A percentile compares a stretch with the other conserved stretches of the same genome.
phyloP scores from a whole-genome alignment of 2,888 invertebrate species.

The Drosophila monieri region DNA sequence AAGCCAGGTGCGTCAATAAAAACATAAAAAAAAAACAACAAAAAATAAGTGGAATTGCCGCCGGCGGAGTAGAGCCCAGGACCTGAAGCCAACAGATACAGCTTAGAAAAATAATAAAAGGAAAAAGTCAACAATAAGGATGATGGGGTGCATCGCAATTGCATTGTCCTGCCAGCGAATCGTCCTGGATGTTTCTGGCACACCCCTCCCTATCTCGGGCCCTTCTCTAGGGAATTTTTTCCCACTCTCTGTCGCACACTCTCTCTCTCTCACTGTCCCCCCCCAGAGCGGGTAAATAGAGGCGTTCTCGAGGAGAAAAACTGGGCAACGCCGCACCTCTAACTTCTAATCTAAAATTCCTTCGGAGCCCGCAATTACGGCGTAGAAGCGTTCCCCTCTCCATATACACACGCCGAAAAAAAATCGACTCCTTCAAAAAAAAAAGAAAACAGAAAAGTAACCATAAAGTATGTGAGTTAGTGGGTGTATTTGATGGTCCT shows the following conservation, averaged over 20 bases:
- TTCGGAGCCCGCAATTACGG: conserved; percentile 27
- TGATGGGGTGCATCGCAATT: conserved; percentile 1
- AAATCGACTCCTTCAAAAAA: no score
- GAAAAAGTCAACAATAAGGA: conserved; percentile 6
- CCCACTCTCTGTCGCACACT: not conserved
- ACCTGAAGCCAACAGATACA: no score
- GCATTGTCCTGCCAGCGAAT: conserved; percentile 3
- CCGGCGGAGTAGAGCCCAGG: not conserved
- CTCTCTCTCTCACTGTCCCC: no score
- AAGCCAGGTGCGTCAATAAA: not conserved
- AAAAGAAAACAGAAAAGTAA: not conserved
- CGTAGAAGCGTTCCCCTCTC: conserved; percentile 1
- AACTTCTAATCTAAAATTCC: conserved; percentile 43
- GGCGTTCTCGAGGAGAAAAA: not conserved
- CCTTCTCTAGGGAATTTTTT: not conserved
- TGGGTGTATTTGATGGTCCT: not conserved
- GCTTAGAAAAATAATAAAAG: not conserved
- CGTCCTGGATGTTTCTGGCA: not conserved
- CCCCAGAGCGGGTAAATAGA: not conserved
- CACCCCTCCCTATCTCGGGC: not conserved
- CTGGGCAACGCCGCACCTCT: conserved; percentile 33
- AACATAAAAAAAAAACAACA: not conserved
- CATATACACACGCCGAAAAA: not conserved
- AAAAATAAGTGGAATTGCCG: not conserved
- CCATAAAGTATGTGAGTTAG: not conserved